A percentile compares a stretch with the other conserved stretches of the same genome.
phyloP scores from a whole-genome alignment of 2,113 vertebrate species.

The Vicugna pacos region DNA sequence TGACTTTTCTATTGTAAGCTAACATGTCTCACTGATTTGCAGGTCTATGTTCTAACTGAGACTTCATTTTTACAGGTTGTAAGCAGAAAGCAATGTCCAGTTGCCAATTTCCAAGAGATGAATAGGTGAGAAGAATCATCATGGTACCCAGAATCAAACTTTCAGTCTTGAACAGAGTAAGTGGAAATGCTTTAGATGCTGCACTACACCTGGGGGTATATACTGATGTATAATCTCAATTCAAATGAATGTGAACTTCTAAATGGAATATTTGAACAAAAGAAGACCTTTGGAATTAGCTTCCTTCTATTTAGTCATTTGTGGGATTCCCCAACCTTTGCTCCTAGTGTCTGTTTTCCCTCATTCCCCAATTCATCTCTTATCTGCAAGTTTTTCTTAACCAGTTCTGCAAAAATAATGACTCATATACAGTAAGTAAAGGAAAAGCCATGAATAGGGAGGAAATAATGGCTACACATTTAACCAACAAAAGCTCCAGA shows the following conservation, averaged over 20 bases:
- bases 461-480: background rate
- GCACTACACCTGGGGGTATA: background rate
- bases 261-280: background rate
- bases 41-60: background rate
- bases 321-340: background rate
- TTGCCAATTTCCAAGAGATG: background rate
- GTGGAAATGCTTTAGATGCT: background rate
- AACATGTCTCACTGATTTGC: background rate
- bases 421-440: background rate
- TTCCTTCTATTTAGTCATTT: background rate
- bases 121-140: background rate
- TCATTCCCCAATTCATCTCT: background rate
- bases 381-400: background rate
- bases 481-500: conserved; percentile 27
- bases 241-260: background rate
- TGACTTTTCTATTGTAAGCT: background rate
- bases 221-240: background rate
- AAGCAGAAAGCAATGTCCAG: background rate
- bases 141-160: background rate
- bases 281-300: background rate
- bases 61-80: background rate
- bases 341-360: background rate
- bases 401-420: background rate
- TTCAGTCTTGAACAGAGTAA: background rate
- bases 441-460: background rate